Evolutionary conservation across 2,888 invertebrate species (phyloP), one percentile per base, ranked within the genome.

Genomic region (Orchestes rusci): DNA sequence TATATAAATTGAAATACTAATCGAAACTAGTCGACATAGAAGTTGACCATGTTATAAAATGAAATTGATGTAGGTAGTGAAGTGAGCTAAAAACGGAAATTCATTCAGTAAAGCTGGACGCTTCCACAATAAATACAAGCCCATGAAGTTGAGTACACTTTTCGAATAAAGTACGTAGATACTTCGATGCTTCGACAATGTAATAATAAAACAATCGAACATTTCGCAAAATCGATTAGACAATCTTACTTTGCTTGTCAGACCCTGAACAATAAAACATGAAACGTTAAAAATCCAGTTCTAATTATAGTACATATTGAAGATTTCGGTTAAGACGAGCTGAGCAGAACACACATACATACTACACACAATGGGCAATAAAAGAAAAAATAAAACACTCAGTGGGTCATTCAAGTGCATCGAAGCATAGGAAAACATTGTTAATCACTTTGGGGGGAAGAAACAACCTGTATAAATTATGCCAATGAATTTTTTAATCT

Each of bases 371-470:
- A 58, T 57, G 52, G 55, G 51, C 46, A 48, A 51, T 53, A 53
- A 53, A 52, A 52, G 53, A 53, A 55, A 56, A 55, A 54, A 52
- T 53, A 53, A 57, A 56, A 55, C 56, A 58, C 53, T 58, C 58
- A 50, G 50, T 44, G 50, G 53, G 49, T 55, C 53, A 54, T 52
- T 57, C 43, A 53, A 53, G 58, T 48, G 58, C 53, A 53, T 43
- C 57, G 44, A 52, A 35, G 50, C 58, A 41, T 56, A 47, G 46
- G 43, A 53, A 53, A 58, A 58, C 58, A 57, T 58, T 56, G 58
- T 57, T 56, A 57, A 58, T 58, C 58, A 57, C 56, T 58, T 52
- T 52, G 42, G 46, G 55, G 51, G 50, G 54, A 55, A 57, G 54
- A 53, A 51, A 52, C 53, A 56, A 57, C 56, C 57, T 56, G 56